Evolutionary conservation across 2,888 invertebrate genomes (phyloP).

Genomic region (Sarcophaga subvicina): DNA sequence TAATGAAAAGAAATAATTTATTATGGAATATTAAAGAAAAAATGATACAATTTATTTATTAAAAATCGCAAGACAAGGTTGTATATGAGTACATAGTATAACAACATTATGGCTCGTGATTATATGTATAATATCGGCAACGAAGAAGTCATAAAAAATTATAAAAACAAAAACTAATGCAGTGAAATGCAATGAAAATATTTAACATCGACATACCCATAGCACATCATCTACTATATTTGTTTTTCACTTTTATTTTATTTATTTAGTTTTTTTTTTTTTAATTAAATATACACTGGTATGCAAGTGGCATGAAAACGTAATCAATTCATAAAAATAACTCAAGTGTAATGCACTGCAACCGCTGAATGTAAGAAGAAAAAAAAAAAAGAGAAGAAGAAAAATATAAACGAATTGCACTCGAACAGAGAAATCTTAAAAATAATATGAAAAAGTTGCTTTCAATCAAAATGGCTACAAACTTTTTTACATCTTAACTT

Average conservation of each 20-base stretch:
- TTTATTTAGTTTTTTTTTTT: constrained; percentile 8
- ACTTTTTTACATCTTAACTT: not conserved
- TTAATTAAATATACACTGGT: not conserved
- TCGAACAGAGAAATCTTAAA: constrained; percentile 48
- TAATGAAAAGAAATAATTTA: constrained; percentile 11
- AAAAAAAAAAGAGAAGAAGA: constrained; percentile 42
- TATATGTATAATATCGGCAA: constrained; percentile 5
- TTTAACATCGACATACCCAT: not conserved
- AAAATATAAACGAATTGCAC: constrained; percentile 29
- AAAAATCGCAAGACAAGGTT: not conserved
- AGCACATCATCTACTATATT: not conserved
- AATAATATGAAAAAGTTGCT: constrained; percentile 10
- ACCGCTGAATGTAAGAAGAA: constrained; percentile 39
- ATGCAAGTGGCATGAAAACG: constrained; percentile 54
- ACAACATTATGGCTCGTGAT: constrained; percentile 19
- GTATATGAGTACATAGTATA: not conserved
- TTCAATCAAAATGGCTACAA: constrained; percentile 9
- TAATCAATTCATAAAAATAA: constrained; percentile 61
- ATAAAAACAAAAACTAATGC: not conserved
- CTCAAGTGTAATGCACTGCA: constrained; percentile 62
- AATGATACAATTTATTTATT: constrained; percentile 62
- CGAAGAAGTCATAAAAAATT: not conserved
- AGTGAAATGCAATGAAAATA: constrained; percentile 28
- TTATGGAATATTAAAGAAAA: constrained; percentile 47
- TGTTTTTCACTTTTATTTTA: constrained; percentile 38